These are phyloP conservation scores for Scaptomyza polygonia DNA, from an alignment of 2,888 invertebrate species.

Conservation along the genomic window DNA sequence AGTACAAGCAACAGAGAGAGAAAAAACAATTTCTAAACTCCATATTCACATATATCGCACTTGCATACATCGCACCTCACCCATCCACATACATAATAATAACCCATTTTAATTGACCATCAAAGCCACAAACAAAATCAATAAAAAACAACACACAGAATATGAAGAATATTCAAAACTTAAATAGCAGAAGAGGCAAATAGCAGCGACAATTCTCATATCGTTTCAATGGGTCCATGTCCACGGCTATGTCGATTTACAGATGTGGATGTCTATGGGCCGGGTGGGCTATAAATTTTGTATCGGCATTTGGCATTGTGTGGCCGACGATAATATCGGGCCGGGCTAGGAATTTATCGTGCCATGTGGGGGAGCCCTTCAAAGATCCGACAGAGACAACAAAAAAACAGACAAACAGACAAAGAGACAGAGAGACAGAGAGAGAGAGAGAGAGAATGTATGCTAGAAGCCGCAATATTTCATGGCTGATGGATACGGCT, in stretches of 20 bases:
- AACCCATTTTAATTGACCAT: conserved; percentile 78
- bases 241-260: conserved; percentile 24
- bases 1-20: conserved; percentile 25
- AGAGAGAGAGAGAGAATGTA: background rate
- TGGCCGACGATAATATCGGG: conserved; percentile 75
- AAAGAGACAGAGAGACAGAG: background rate
- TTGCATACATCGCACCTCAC: conserved; percentile 67
- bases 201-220: conserved; percentile 49
- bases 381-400: conserved; percentile 22
- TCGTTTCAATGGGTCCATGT: conserved; percentile 74
- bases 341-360: conserved; percentile 74
- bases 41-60: conserved; percentile 65
- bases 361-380: conserved; percentile 65
- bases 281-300: conserved; percentile 75
- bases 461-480: conserved; percentile 64
- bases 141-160: background rate
- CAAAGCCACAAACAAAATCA: conserved; percentile 39
- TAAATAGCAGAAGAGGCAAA: conserved; percentile 4
- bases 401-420: background rate
- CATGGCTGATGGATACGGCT: conserved; percentile 76
- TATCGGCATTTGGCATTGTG: conserved; percentile 76
- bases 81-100: conserved; percentile 63
- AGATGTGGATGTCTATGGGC: conserved; percentile 31
- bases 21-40: conserved; percentile 71
- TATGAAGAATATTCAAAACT: conserved; percentile 27